Conservation (phyloP, 2,888 invertebrate genomes). For the Hartigia nigra region DNA sequence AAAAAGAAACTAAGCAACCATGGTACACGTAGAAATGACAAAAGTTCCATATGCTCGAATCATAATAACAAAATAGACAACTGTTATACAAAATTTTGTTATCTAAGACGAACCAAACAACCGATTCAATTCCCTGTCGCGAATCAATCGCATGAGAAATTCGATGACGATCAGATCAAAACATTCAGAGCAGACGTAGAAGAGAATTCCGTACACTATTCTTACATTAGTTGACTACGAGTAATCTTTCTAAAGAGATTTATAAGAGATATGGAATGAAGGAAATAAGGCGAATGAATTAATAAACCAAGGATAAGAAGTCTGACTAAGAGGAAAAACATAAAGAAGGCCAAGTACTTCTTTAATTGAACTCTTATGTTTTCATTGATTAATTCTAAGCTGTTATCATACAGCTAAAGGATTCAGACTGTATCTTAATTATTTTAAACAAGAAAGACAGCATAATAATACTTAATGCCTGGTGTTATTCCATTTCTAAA, state of each 20-base stretch:
- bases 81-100: neutral
- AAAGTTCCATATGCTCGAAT: neutral
- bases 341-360: neutral
- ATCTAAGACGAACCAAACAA: neutral
- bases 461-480: neutral
- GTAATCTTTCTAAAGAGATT: neutral
- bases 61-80: neutral
- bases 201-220: neutral
- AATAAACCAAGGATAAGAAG: neutral
- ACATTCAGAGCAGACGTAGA: neutral
- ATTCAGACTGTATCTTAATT: neutral
- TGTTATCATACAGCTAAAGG: neutral
- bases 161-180: neutral
- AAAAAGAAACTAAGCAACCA: neutral
- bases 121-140: neutral
- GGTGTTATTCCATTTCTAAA: neutral
- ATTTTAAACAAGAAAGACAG: neutral
- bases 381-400: neutral
- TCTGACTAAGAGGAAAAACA: neutral
- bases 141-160: neutral
- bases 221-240: neutral
- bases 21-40: neutral
- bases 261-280: neutral
- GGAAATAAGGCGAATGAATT: neutral
- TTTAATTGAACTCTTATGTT: neutral